Evolutionary conservation across 2,113 vertebrate genomes (phyloP).

Genomic region (Oreochromis tanganicae): DNA sequence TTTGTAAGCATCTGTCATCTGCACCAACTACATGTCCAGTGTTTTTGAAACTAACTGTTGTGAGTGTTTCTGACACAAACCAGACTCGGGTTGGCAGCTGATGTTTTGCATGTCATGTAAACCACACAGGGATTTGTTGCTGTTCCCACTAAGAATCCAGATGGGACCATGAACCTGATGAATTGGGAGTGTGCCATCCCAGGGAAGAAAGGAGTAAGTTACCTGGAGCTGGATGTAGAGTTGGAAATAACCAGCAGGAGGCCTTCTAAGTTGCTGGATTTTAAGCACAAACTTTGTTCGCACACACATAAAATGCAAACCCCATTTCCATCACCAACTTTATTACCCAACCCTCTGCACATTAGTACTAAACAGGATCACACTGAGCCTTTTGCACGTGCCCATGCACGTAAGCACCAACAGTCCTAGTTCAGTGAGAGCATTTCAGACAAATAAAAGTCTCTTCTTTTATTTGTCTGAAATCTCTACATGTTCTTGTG

Average conservation of each 20-base stretch:
- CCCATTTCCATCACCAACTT: background rate
- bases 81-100: background rate
- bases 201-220: conserved; percentile 91
- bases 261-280: background rate
- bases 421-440: background rate
- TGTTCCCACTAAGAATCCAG: conserved; percentile 96
- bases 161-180: conserved; percentile 99
- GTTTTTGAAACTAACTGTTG: background rate
- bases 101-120: background rate
- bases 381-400: background rate
- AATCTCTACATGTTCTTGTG: background rate
- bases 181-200: conserved; percentile 99
- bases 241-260: background rate
- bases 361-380: background rate
- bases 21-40: no score
- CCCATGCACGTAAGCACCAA: background rate
- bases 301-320: background rate
- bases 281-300: background rate
- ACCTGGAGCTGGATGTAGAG: background rate
- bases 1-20: conserved; percentile 81
- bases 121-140: conserved; percentile 88
- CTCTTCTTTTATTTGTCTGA: background rate
- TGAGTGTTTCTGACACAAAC: background rate
- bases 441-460: no score
- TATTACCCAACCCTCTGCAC: background rate